Percentiles rank a stretch among this genome's conserved stretches.
Evolutionary conservation across 2,797 vertebrate species (phyloP).

Genomic region (Pipistrellus kuhlii): DNA sequence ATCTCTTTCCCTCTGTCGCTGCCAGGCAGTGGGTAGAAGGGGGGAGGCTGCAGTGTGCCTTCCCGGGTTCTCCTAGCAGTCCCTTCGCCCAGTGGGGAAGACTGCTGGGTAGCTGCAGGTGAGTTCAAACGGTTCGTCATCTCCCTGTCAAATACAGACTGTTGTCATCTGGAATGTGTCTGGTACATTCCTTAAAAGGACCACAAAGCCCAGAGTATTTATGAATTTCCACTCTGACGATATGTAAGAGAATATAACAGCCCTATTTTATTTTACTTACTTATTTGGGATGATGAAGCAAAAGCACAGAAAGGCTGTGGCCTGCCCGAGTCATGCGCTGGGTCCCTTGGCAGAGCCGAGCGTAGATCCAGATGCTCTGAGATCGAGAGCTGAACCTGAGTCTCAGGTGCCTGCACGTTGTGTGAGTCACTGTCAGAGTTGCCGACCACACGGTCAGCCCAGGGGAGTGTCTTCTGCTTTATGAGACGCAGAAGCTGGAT

Average conservation of each 20-base stretch:
- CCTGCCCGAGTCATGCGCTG: not conserved
- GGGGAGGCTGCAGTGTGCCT: not conserved
- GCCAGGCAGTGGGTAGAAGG: constrained; percentile 33
- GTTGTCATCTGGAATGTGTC: not conserved
- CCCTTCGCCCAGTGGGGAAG: constrained; percentile 19
- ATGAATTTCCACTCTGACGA: not conserved
- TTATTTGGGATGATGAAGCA: constrained; percentile 46
- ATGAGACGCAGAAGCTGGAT: not conserved
- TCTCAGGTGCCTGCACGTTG: not conserved
- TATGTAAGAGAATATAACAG: not conserved
- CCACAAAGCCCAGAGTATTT: not conserved
- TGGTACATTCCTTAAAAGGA: not conserved
- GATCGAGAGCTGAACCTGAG: not conserved
- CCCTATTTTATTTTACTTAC: not conserved
- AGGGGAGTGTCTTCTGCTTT: not conserved
- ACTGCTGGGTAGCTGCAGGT: constrained; percentile 42
- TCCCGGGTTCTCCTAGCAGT: not conserved
- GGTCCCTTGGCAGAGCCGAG: constrained; percentile 55
- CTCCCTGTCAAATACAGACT: not conserved
- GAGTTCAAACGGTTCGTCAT: constrained; percentile 36
- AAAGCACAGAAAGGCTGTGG: not conserved
- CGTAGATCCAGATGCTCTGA: not conserved
- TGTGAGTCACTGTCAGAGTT: constrained; percentile 35
- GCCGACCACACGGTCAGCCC: not conserved
- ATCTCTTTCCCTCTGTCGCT: not conserved